phyloP scores from a whole-genome alignment of 2,888 invertebrate species.

The Sisyra terminalis region DNA sequence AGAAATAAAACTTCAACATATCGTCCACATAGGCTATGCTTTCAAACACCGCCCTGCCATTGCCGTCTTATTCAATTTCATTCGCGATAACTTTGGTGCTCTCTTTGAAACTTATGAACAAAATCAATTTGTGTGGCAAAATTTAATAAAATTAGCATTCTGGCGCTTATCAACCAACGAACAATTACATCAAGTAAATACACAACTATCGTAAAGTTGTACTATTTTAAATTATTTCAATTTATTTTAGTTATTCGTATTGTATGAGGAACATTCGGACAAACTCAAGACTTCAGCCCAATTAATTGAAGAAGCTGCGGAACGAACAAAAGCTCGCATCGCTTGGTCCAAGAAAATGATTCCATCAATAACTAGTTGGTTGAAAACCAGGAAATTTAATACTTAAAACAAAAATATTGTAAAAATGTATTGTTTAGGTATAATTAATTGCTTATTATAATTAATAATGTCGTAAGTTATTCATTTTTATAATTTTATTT shows the following conservation, averaged over 20 bases:
- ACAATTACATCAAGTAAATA: constrained; percentile 2
- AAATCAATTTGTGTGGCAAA: not conserved
- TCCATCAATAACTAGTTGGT: no score
- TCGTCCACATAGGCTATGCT: no score
- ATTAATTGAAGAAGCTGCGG: constrained; percentile 21
- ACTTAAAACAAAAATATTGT: no score
- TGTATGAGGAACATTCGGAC: constrained; percentile 21
- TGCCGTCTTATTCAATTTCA: constrained; percentile 1
- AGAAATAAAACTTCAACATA: no score
- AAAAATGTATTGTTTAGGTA: no score
- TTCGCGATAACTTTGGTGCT: not conserved
- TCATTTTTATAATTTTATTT: no score
- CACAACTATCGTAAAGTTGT: not conserved
- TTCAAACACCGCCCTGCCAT: not conserved
- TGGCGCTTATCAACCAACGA: not conserved
- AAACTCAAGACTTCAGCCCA: constrained; percentile 20
- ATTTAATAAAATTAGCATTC: not conserved
- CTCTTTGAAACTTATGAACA: not conserved
- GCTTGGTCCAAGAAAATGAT: constrained; percentile 19
- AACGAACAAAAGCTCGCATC: constrained; percentile 23
- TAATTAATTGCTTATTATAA: no score
- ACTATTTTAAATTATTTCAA: not conserved
- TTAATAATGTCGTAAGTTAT: no score
- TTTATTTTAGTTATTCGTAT: constrained; percentile 20
- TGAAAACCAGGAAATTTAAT: no score